Conservation (phyloP, 1,140 invertebrate genomes). For the Macrostomum lignano region DNA sequence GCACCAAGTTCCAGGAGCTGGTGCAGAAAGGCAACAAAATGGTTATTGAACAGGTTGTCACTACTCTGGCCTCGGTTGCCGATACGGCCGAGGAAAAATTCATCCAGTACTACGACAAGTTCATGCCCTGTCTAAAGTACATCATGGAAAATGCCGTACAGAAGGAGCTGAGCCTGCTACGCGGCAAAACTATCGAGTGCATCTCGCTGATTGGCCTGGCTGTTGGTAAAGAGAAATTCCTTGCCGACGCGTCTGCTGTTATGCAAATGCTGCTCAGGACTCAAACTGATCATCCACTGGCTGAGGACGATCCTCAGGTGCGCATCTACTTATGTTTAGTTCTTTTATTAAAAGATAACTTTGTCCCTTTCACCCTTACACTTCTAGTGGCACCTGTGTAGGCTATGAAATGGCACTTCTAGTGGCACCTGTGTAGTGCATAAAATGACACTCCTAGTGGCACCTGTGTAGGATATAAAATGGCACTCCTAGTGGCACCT, state of each 20-base stretch:
- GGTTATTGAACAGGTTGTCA: slow-evolving; percentile 85
- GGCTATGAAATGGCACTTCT: too few species aligned
- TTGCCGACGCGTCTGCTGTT: slow-evolving; percentile 64
- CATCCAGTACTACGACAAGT: slow-evolving; percentile 38
- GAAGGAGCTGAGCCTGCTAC: slow-evolving; percentile 52
- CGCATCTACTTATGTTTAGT: slow-evolving; percentile 4
- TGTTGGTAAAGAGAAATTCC: slow-evolving; percentile 78
- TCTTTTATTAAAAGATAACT: too few species aligned
- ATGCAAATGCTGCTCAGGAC: slow-evolving; percentile 79
- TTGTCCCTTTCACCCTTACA: too few species aligned
- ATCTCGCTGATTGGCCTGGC: slow-evolving; percentile 88
- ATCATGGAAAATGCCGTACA: slow-evolving; percentile 75
- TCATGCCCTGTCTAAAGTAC: slow-evolving; percentile 85
- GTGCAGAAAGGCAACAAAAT: slow-evolving; percentile 71
- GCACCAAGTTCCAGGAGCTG: slow-evolving; percentile 68
- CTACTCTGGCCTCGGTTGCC: slow-evolving; percentile 90
- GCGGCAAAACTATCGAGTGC: slow-evolving; percentile 88
- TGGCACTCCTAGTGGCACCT: too few species aligned
- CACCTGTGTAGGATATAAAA: too few species aligned
- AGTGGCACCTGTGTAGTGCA: too few species aligned
- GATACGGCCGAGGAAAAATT: slow-evolving; percentile 92
- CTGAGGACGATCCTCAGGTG: too few species aligned
- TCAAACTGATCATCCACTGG: slow-evolving; percentile 72
- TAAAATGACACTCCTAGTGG: too few species aligned
- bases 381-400: too few species aligned